phyloP scores from a whole-genome alignment of 2,113 vertebrate genomes.

The Dromaius novaehollandiae region DNA sequence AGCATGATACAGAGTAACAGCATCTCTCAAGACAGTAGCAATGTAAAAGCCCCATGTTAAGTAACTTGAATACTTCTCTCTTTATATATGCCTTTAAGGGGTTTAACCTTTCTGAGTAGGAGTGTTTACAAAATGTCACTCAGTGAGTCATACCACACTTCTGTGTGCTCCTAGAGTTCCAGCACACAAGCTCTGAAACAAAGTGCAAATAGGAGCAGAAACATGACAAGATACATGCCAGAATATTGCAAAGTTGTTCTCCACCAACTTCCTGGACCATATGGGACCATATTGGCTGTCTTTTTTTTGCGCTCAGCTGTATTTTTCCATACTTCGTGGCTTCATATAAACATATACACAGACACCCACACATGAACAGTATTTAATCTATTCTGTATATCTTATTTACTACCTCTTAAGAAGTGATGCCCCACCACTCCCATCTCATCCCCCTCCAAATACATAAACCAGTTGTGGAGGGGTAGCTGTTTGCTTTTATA shows the following conservation, averaged over 20 bases:
- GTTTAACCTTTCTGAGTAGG: background rate
- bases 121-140: background rate
- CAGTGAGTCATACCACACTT: background rate
- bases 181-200: background rate
- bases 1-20: background rate
- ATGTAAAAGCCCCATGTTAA: background rate
- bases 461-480: background rate
- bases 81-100: background rate
- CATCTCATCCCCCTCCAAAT: background rate
- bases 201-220: background rate
- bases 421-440: background rate
- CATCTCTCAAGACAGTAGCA: background rate
- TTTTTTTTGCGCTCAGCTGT: background rate
- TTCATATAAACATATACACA: background rate
- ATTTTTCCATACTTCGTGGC: background rate
- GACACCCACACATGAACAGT: background rate
- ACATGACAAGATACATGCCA: background rate
- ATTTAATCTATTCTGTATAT: background rate
- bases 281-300: background rate
- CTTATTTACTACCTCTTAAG: background rate
- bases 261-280: background rate
- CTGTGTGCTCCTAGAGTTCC: background rate
- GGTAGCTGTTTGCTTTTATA: background rate
- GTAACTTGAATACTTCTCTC: background rate
- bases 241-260: background rate